Percentiles rank a stretch among this genome's conserved stretches.
Conservation (phyloP, 2,888 invertebrate species). For the Oligia latruncula region DNA sequence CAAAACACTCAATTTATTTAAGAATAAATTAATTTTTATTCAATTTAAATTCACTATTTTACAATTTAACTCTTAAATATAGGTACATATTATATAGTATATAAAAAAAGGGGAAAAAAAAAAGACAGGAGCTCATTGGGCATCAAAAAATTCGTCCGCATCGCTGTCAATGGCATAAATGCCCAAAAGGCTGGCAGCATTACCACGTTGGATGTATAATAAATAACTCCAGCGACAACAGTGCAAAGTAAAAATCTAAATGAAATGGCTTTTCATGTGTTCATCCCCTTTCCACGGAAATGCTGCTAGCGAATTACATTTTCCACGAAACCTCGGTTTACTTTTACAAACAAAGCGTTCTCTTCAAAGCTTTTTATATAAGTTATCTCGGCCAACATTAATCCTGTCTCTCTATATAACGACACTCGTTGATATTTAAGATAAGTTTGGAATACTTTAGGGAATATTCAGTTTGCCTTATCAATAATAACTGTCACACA, state of each 20-base stretch:
- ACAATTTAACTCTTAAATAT: too few species aligned
- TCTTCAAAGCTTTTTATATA: constrained; percentile 22
- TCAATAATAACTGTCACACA: background rate
- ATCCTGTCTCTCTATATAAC: constrained; percentile 14
- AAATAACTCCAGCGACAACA: background rate
- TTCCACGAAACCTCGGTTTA: background rate
- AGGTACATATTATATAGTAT: too few species aligned
- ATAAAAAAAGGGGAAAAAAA: too few species aligned
- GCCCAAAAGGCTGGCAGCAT: too few species aligned
- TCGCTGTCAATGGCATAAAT: too few species aligned
- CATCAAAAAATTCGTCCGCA: too few species aligned
- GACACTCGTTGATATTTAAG: background rate
- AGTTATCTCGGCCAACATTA: constrained; percentile 28
- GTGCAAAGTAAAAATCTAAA: background rate
- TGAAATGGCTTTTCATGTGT: background rate
- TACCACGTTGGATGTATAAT: background rate
- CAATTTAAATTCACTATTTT: too few species aligned
- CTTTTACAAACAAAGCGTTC: background rate
- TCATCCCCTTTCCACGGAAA: constrained; percentile 9
- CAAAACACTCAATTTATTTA: background rate
- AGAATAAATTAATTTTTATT: too few species aligned
- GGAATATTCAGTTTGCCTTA: constrained; percentile 10
- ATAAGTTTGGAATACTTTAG: constrained; percentile 24
- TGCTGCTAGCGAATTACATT: constrained; percentile 12
- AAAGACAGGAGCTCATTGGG: too few species aligned